Evolutionary conservation across 2,888 invertebrate genomes (phyloP).

Genomic region (Nymphalis polychloros): DNA sequence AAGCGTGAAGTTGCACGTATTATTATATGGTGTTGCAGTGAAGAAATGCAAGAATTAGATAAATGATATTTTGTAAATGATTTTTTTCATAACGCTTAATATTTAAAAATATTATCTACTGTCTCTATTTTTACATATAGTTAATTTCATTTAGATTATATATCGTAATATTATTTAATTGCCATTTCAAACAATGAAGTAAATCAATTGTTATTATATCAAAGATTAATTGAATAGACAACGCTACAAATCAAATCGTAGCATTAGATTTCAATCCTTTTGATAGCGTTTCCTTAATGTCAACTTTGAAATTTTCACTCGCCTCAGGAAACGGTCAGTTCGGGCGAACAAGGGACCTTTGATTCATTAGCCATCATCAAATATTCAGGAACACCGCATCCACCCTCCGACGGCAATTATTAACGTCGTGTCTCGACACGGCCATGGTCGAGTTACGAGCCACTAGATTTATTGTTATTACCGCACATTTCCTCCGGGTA

Average conservation of each 20-base stretch:
- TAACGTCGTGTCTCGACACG: conserved; percentile 55
- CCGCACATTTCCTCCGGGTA: conserved; percentile 79
- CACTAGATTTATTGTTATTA: conserved; percentile 79
- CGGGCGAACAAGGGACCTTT: conserved; percentile 46
- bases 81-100: too few relatives aligned
- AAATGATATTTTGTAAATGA: too few relatives aligned
- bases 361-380: conserved; percentile 61
- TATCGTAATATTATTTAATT: too few relatives aligned
- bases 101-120: too few relatives aligned
- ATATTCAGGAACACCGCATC: conserved; percentile 55
- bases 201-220: not conserved
- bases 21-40: too few relatives aligned
- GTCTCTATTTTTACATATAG: too few relatives aligned
- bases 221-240: not conserved
- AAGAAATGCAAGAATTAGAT: too few relatives aligned
- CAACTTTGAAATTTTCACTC: conserved; percentile 32
- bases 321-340: conserved; percentile 29
- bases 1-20: not conserved
- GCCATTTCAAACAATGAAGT: too few relatives aligned
- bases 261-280: conserved; percentile 7
- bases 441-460: conserved; percentile 54
- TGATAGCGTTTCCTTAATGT: conserved; percentile 25
- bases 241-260: not conserved
- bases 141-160: too few relatives aligned
- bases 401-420: conserved; percentile 58